Evolutionary conservation across 2,797 vertebrate genomes (phyloP).

Genomic region (Furcifer pardalis): DNA sequence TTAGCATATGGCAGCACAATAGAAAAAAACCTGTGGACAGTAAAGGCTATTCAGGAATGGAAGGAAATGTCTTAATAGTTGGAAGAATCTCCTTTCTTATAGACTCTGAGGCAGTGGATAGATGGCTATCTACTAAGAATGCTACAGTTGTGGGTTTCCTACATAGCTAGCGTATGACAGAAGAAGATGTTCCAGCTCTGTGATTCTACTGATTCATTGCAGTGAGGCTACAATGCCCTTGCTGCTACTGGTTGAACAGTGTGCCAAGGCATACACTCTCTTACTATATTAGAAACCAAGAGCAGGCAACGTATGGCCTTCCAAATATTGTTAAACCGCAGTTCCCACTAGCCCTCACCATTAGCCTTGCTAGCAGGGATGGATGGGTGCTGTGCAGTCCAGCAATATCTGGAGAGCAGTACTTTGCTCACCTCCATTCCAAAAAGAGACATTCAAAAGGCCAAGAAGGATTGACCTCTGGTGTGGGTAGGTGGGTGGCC

Average conservation of each 20-base stretch:
- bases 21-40: not conserved
- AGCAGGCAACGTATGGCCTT: too few species aligned
- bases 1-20: too few species aligned
- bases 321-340: too few species aligned
- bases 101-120: not conserved
- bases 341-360: too few species aligned
- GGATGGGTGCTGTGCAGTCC: too few species aligned
- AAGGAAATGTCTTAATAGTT: not conserved
- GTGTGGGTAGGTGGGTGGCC: too few species aligned
- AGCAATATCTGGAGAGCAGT: too few species aligned
- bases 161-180: not conserved
- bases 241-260: not conserved
- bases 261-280: not conserved
- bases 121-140: not conserved
- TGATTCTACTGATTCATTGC: not conserved
- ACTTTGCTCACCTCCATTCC: too few species aligned
- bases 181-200: too few species aligned
- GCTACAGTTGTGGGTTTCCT: not conserved
- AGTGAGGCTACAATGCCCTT: not conserved
- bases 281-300: not conserved
- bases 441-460: too few species aligned
- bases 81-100: not conserved
- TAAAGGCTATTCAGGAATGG: not conserved
- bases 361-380: too few species aligned
- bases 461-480: too few species aligned